Evolutionary conservation across 2,888 invertebrate genomes (phyloP).

Genomic region (Salticus scenicus): DNA sequence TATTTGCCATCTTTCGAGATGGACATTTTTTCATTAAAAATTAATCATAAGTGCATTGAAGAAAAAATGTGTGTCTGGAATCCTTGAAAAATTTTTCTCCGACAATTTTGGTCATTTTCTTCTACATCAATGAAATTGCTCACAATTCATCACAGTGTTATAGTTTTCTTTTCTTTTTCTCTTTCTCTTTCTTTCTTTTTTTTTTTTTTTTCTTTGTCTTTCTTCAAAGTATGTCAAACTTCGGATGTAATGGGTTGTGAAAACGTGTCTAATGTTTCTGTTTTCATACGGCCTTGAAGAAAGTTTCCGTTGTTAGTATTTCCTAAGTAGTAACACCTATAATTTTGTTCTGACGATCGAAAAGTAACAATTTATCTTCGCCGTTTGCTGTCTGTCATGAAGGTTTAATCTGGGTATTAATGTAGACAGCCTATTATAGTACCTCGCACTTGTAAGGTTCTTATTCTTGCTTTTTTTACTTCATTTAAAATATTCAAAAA

Average conservation of each 20-base stretch:
- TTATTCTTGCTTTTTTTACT: too few relatives aligned
- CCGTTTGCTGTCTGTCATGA: too few relatives aligned
- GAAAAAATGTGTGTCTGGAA: conserved; percentile 17
- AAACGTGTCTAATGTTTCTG: neutral
- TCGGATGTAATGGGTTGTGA: neutral
- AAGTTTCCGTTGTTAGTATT: too few relatives aligned
- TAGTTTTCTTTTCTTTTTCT: neutral
- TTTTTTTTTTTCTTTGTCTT: too few relatives aligned
- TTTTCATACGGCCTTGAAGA: neutral
- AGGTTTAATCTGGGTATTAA: too few relatives aligned
- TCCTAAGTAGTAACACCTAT: too few relatives aligned
- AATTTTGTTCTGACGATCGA: too few relatives aligned
- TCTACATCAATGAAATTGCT: conserved; percentile 47
- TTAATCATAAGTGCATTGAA: conserved; percentile 47
- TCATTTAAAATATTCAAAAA: too few relatives aligned
- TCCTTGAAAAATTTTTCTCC: conserved; percentile 21
- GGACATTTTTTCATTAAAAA: conserved; percentile 48
- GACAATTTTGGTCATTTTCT: conserved; percentile 33
- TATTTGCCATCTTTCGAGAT: conserved; percentile 29
- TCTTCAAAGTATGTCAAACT: neutral
- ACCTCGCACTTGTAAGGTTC: too few relatives aligned
- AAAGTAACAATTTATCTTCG: too few relatives aligned
- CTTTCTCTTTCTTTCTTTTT: too few relatives aligned
- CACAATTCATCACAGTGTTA: conserved; percentile 37
- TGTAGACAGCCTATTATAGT: too few relatives aligned